Conservation (phyloP, 2,888 invertebrate genomes). For the Limnephilus auricula region DNA sequence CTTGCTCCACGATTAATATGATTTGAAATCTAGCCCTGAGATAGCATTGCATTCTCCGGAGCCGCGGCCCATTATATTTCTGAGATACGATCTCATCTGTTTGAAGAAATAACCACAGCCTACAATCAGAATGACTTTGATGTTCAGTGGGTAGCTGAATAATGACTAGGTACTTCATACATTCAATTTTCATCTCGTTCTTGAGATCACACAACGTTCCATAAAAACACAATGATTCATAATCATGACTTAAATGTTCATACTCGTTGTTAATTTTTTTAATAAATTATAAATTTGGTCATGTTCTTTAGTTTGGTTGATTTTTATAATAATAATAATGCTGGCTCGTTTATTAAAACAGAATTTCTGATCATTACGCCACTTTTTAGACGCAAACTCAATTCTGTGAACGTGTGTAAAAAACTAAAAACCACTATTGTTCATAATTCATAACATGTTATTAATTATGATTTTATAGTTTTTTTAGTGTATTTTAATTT, state of each 20-base stretch:
- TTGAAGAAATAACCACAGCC: conserved; percentile 3
- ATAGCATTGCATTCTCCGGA: conserved; percentile 15
- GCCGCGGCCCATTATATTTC: conserved; percentile 10
- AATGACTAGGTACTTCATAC: conserved; percentile 6
- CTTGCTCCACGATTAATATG: conserved; percentile 19
- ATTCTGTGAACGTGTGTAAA: not conserved
- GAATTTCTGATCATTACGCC: not conserved
- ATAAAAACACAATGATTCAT: not conserved
- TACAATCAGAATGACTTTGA: conserved; percentile 31
- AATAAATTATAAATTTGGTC: not conserved
- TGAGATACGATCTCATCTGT: conserved; percentile 29
- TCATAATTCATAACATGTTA: not conserved
- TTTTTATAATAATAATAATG: not conserved
- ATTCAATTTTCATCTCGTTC: conserved; percentile 12
- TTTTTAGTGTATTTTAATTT: not conserved
- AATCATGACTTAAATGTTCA: not conserved
- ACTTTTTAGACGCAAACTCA: not conserved
- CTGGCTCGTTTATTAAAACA: not conserved
- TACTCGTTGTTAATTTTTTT: not conserved
- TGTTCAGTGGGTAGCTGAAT: conserved; percentile 41
- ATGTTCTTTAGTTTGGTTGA: not conserved
- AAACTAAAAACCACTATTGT: not conserved
- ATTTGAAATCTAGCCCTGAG: conserved; percentile 30
- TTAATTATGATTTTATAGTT: not conserved
- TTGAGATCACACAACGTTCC: not conserved